phyloP scores from a whole-genome alignment of 2,797 vertebrate genomes.

The Pseudomugil gertrudae region DNA sequence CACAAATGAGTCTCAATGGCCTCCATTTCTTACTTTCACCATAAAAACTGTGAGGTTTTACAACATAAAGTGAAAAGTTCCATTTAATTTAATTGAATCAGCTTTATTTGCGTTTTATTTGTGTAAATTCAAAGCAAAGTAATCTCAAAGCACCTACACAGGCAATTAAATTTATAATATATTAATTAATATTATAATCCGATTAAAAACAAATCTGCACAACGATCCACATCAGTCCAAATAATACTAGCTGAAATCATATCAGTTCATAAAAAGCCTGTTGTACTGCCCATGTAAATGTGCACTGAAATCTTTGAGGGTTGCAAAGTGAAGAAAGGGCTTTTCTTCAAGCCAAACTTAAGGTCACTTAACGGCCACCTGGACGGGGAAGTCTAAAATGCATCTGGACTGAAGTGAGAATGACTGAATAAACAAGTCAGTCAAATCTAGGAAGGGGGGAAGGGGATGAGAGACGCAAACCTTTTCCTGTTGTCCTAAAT shows the following conservation, averaged over 20 bases:
- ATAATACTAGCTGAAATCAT: no score
- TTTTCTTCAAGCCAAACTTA: constrained; percentile 15
- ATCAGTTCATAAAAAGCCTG: not conserved
- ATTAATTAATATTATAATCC: no score
- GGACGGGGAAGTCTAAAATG: constrained; percentile 45
- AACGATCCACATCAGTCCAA: no score
- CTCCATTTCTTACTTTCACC: not conserved
- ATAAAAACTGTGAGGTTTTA: not conserved
- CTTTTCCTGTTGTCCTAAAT: constrained; percentile 77
- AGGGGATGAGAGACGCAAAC: constrained; percentile 67
- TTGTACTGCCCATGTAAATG: not conserved
- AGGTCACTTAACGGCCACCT: constrained; percentile 54
- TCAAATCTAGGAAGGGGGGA: constrained; percentile 55
- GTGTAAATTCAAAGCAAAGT: no score
- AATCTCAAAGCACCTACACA: no score
- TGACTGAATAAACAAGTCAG: constrained; percentile 67
- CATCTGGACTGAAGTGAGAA: constrained; percentile 63
- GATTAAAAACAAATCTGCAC: no score
- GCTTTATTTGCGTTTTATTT: no score
- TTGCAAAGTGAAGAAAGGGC: not conserved
- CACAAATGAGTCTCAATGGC: no score
- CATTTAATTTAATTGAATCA: no score
- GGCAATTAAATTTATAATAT: no score
- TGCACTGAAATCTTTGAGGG: not conserved
- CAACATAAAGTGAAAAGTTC: no score